Conservation (phyloP, 2,888 invertebrate genomes). For the Epinotia nisella region DNA sequence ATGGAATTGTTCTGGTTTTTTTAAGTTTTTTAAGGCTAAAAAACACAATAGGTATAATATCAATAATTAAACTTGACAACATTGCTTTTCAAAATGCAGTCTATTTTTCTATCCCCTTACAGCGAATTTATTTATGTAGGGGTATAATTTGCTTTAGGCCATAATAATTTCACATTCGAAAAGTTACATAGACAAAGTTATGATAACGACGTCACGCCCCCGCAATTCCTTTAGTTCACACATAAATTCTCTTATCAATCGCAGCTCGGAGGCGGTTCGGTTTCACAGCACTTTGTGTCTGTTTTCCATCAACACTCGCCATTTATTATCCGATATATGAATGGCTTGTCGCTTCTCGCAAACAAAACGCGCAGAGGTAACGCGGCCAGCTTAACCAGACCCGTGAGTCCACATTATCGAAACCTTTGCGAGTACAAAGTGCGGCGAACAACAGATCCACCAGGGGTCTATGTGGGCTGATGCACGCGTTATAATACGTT, state of each 20-base stretch:
- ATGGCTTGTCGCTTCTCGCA: conserved; percentile 81
- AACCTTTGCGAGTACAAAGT: conserved; percentile 50
- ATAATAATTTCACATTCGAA: conserved; percentile 44
- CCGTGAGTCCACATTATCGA: conserved; percentile 61
- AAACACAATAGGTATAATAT: not conserved
- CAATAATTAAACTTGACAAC: not conserved
- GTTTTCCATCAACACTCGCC: conserved; percentile 72
- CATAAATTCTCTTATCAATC: conserved; percentile 41
- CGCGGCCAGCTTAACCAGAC: conserved; percentile 62
- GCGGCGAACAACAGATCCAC: conserved; percentile 42
- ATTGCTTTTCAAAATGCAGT: not conserved
- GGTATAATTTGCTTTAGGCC: not conserved
- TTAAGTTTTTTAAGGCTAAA: not conserved
- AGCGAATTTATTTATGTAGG: conserved; percentile 4
- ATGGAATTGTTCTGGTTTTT: too few species aligned
- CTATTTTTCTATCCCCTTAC: conserved; percentile 2
- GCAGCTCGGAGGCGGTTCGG: conserved; percentile 32
- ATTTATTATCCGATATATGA: conserved; percentile 80
- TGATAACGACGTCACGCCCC: conserved; percentile 30
- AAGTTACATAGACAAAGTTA: conserved; percentile 31
- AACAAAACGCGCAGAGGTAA: conserved; percentile 80
- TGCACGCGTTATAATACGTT: conserved; percentile 78
- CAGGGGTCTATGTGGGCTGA: conserved; percentile 60
- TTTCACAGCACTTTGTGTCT: conserved; percentile 52
- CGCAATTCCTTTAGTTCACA: conserved; percentile 35